Evolutionary conservation across 2,113 vertebrate species (phyloP), one percentile per base, ranked within the genome.

Genomic region (Hylia prasina): DNA sequence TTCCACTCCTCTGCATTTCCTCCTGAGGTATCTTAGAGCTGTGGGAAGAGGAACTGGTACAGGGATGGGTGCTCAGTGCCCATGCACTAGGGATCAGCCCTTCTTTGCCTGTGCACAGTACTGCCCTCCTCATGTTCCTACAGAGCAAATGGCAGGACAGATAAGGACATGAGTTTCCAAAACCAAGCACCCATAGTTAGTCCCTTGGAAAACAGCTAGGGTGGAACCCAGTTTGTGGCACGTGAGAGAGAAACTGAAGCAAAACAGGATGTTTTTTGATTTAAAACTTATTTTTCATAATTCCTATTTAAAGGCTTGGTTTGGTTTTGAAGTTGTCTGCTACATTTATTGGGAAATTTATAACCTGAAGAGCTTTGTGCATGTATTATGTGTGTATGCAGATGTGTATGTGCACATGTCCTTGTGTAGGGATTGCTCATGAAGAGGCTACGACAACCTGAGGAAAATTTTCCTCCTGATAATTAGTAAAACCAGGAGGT

Each of bases 261-360:
- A 96, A 96, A 97, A 95, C 96, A 96, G 94, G 93, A 96, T 96
- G 87, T 68, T 95, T 95, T 89, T 86, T 86, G 50, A 92, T 94
- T 86, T 82, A 63, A 89, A 89, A 71, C 30, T 47, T 91, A 50
- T 54, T 95, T 94, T 95, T 94, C 80, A 11, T 87, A 50, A 60
- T 92, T 94, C 28, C 81, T 89, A 25, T 68, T 90, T 70, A 80
- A 89, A 88, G 72, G 18, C 39, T 61, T 73, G 20, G 3, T 79
- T 88, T 33, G 28, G 7, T 64, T 95, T 92, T 56, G 61, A 79
- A 84, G 27, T 40, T 91, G 73, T 15, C 33, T 66, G 53, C n/a
- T 3, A 3, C 0, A 1, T 82, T 84, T 66, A 21, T 66, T 24
- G 51, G 72, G 78, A 63, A 63, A 40, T 87, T 15, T 70, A 39